A percentile compares a stretch with the other conserved stretches of the same genome.
Evolutionary conservation across 2,888 invertebrate species (phyloP).

Genomic region (Perizoma affinitatum): DNA sequence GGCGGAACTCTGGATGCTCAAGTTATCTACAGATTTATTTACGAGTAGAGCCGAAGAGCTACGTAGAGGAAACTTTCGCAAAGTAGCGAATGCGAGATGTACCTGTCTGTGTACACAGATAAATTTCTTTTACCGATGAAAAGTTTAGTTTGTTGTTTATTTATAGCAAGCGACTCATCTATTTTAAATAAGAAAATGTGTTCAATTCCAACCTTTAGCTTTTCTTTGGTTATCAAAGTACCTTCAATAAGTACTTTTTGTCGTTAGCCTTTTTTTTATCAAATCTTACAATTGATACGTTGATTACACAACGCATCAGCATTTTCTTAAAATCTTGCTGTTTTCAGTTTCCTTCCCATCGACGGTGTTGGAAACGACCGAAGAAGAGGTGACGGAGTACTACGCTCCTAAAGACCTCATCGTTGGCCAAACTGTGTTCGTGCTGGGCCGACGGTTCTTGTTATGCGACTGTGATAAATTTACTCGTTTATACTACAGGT

Average conservation of each 20-base stretch:
- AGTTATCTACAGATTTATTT: conserved; percentile 22
- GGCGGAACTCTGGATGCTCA: conserved; percentile 36
- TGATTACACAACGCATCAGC: no score
- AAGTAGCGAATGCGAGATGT: conserved; percentile 5
- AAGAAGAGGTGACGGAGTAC: conserved; percentile 89
- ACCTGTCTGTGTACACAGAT: neutral
- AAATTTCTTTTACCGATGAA: conserved; percentile 12
- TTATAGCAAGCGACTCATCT: conserved; percentile 5
- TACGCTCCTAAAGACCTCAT: conserved; percentile 91
- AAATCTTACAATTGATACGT: no score
- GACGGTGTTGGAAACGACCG: conserved; percentile 87
- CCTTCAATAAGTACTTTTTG: no score
- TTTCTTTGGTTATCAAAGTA: no score
- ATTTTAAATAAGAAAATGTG: conserved; percentile 2
- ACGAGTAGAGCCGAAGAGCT: conserved; percentile 7
- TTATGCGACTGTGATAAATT: conserved; percentile 92
- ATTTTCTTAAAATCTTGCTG: neutral
- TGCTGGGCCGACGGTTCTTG: conserved; percentile 88
- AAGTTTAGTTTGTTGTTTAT: conserved; percentile 12
- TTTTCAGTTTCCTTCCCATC: conserved; percentile 84
- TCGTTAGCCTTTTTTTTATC: no score
- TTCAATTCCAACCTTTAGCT: neutral
- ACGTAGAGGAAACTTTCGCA: conserved; percentile 5
- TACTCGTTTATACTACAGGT: conserved; percentile 89
- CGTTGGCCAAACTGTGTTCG: conserved; percentile 88